phyloP scores from a whole-genome alignment of 2,797 vertebrate species.

The Muscicapa comitata region DNA sequence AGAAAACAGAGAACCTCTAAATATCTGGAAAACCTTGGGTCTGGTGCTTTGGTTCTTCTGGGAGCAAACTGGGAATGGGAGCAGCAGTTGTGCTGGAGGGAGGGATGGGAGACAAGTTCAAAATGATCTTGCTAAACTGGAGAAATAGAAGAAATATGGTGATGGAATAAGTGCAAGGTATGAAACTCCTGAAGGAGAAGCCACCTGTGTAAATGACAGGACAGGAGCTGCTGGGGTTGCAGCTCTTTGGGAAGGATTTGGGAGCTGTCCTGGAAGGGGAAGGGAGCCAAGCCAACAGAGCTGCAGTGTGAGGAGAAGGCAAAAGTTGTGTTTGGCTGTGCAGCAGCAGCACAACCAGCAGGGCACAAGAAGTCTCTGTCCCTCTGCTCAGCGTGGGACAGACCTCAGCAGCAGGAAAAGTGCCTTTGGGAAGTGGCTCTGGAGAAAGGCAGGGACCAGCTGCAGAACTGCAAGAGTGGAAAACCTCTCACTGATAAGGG shows the following conservation, averaged over 20 bases:
- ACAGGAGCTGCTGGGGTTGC: neutral
- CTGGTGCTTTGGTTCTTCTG: neutral
- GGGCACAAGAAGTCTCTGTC: neutral
- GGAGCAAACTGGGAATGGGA: neutral
- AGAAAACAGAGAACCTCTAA: neutral
- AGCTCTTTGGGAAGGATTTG: neutral
- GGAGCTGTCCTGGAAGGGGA: neutral
- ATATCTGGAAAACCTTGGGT: neutral
- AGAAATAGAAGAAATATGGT: neutral
- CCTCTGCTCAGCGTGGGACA: neutral
- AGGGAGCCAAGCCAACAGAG: neutral
- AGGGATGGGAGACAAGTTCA: neutral
- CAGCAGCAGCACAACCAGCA: neutral
- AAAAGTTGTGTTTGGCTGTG: neutral
- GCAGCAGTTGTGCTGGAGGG: neutral
- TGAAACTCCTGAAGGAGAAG: neutral
- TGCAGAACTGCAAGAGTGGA: neutral
- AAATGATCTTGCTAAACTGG: neutral
- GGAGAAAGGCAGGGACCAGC: neutral
- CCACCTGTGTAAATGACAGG: neutral
- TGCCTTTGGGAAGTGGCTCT: neutral
- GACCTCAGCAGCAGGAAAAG: neutral
- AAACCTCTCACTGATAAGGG: neutral
- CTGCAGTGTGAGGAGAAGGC: neutral
- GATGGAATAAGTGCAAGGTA: neutral